Evolutionary conservation across 1,140 invertebrate species (phyloP), one percentile per base, ranked within the genome.

Genomic region (Scylla paramamosain): DNA sequence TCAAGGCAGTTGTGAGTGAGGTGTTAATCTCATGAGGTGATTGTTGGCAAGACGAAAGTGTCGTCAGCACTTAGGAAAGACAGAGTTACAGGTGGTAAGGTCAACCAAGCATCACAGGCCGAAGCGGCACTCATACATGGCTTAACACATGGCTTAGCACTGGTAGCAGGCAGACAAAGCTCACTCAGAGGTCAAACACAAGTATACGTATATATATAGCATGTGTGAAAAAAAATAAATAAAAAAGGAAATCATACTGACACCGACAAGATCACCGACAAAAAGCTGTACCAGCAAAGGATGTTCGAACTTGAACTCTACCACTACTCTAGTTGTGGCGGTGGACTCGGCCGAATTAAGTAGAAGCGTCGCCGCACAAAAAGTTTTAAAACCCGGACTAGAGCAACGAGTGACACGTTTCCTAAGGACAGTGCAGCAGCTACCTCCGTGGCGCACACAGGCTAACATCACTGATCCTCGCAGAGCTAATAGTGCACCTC

Each of bases 11-110:
- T 16, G 77, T 91, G 32, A 77, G 52, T 91, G 90, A 91, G 90
- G 52, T 31, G 52, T 77, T 77, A 77, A 14, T 77, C 52, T 91
- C 90, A 77, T 91, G 90, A 91, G 90, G 90, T 91, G 48, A 32
- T 91, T 77, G 89, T 91, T 59, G 29, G 67, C 25, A 91, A 77
- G 52, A 77, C 52, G 67, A 32, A 67, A 77, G 90, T 91, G 67
- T 91, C 67, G 52, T 29, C 52, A 91, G 90, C 52, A 91, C 52
- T 91, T 46, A 46, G 87, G 87, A 89, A 89, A 89, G 87, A 89
- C 87, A 89, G 87, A 89, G 87, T 46, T 28, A 46, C 46, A 46
- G 46, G 87, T 28, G 39, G 4, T 46, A 45, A 88, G 87, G 87
- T 46, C 87, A 7, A 89, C 87, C 87, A 89, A 45, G 39, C 87